Percentiles rank a stretch among this genome's conserved stretches.
Evolutionary conservation across 1,140 invertebrate genomes (phyloP).

Genomic region (Drosophila varians): DNA sequence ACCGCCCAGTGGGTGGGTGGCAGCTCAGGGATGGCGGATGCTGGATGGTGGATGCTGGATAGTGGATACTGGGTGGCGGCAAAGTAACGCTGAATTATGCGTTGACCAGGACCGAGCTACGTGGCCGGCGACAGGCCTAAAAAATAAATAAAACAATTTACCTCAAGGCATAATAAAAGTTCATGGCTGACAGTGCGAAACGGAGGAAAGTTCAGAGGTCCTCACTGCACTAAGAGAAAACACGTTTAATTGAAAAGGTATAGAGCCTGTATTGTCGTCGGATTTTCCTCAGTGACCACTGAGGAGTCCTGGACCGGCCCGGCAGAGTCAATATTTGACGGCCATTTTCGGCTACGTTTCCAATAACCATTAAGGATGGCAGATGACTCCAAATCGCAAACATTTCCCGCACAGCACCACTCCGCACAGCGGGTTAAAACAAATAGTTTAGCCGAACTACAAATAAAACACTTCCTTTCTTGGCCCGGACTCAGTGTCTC

Average conservation of each 20-base stretch:
- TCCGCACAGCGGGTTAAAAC: slow-evolving; percentile 73
- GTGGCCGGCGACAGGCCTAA: slow-evolving; percentile 59
- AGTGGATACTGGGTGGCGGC: slow-evolving; percentile 29
- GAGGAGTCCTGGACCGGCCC: background rate
- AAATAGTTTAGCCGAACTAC: slow-evolving; percentile 72
- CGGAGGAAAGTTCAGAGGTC: slow-evolving; percentile 9
- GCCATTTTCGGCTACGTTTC: slow-evolving; percentile 62
- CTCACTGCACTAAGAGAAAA: slow-evolving; percentile 12
- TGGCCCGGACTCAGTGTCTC: background rate
- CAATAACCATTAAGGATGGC: slow-evolving; percentile 71
- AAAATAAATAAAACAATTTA: slow-evolving; percentile 82
- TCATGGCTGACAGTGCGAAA: slow-evolving; percentile 69
- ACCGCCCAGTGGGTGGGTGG: no score
- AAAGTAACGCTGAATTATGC: slow-evolving; percentile 72
- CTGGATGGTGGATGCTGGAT: slow-evolving; percentile 30
- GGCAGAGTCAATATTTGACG: slow-evolving; percentile 65
- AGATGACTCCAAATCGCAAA: slow-evolving; percentile 47
- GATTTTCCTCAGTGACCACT: slow-evolving; percentile 6
- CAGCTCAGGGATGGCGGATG: background rate
- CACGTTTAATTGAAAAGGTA: no score
- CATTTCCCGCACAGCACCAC: slow-evolving; percentile 60
- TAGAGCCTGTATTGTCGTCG: background rate
- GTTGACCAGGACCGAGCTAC: slow-evolving; percentile 50
- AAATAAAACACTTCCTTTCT: slow-evolving; percentile 73
- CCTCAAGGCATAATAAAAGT: slow-evolving; percentile 80